Evolutionary conservation across 1,140 invertebrate genomes (phyloP).

Genomic region (Drosophila sulfurigaster): DNA sequence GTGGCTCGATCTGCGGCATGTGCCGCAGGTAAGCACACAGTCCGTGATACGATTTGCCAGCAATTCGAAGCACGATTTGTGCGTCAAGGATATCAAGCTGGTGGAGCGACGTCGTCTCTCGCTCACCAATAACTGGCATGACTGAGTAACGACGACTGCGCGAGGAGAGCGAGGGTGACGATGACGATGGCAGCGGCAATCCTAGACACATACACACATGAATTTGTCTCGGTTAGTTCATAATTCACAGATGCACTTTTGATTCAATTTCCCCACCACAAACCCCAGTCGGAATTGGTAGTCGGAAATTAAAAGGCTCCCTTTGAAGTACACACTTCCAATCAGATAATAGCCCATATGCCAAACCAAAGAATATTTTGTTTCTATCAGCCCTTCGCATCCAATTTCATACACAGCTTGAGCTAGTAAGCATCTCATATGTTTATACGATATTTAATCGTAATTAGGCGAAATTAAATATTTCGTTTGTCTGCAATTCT

Average conservation of each 20-base stretch:
- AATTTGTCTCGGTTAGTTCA: constrained; percentile 21
- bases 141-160: constrained; percentile 3
- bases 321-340: neutral
- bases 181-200: constrained; percentile 12
- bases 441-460: neutral
- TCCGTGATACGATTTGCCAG: constrained; percentile 92
- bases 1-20: constrained; percentile 90
- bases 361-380: constrained; percentile 34
- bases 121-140: constrained; percentile 48
- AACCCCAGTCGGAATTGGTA: neutral
- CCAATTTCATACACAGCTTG: neutral
- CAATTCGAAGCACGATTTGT: constrained; percentile 90
- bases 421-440: neutral
- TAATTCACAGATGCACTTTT: constrained; percentile 26
- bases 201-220: constrained; percentile 1
- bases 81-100: constrained; percentile 91
- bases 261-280: neutral
- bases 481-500: neutral
- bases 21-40: constrained; percentile 90
- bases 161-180: neutral
- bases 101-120: constrained; percentile 85
- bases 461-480: neutral
- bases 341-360: constrained; percentile 23
- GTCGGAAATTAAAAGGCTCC: neutral
- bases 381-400: constrained; percentile 16